Base-by-base conservation (phyloP, 2,888 invertebrate species). In the Meandrusa payeni region DNA sequence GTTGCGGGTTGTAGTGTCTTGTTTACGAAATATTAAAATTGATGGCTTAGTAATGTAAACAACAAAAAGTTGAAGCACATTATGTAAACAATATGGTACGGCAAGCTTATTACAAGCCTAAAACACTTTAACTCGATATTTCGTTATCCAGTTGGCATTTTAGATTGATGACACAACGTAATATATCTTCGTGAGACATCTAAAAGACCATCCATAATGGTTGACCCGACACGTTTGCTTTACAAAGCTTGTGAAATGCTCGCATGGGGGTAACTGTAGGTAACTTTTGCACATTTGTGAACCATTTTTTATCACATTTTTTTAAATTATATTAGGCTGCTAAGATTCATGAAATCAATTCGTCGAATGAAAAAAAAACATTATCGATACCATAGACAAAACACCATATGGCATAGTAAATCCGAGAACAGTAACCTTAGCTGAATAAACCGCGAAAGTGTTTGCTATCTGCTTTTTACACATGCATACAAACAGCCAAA, bases 131-230 rank as follows among this genome's bases (percentile, higher is more conserved):
- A 24, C 10, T 41, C 32, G 38, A 46, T 20, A 49, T 46, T 50
- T 50, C 47, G 43, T 49, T 50, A 65, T 49, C 54, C 45, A 55
- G 54, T 57, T 56, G 48, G 54, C 57, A 59, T 63, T 67, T 59
- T 54, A 61, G 57, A 61, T 61, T 57, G 58, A 64, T 68, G 66
- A 61, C 64, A 62, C 59, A 67, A 59, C 57, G 39, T 51, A 45
- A 54, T 61, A 38, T 59, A 64, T 68, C 64, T 63, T 50, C 54
- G 57, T 58, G 57, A 62, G 64, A 60, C 61, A 61, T 61, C 61
- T 57, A 51, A 55, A 57, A 56, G 55, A 56, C 49, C 57, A 58
- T 59, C 59, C 54, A 57, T 61, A 62, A 66, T 61, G 55, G 54
- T 54, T 50, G 58, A 56, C 55, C 52, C 52, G 50, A 55, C 57